Evolutionary conservation across 2,888 invertebrate genomes (phyloP).

Genomic region (Quadroppia sp.): DNA sequence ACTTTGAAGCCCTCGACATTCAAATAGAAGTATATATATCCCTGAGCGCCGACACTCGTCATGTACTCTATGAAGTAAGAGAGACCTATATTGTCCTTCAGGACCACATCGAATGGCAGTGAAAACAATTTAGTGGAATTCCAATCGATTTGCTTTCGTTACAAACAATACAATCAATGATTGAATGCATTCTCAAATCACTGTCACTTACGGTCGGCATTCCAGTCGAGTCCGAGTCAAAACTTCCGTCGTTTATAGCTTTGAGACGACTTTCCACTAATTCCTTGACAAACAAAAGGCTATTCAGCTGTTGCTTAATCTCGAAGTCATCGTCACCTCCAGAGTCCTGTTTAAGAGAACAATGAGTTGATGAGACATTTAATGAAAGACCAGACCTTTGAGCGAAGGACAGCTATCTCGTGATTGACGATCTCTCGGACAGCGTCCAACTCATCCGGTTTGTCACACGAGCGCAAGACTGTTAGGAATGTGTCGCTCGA

Average conservation of each 20-base stretch:
- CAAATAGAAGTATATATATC: conserved; percentile 70
- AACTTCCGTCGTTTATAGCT: conserved; percentile 56
- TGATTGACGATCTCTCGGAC: conserved; percentile 71
- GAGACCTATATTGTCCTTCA: conserved; percentile 71
- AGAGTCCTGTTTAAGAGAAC: conserved; percentile 61
- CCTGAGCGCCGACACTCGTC: conserved; percentile 64
- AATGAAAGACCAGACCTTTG: conserved; percentile 51
- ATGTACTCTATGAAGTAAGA: conserved; percentile 72
- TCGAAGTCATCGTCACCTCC: conserved; percentile 74
- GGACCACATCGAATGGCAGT: conserved; percentile 52
- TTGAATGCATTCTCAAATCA: neutral
- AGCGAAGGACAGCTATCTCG: conserved; percentile 69
- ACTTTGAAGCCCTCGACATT: conserved; percentile 65
- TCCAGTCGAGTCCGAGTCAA: conserved; percentile 52
- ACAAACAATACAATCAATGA: neutral
- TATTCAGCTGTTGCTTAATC: conserved; percentile 79
- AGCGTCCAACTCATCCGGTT: conserved; percentile 75
- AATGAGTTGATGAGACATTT: neutral
- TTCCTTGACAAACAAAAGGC: conserved; percentile 71
- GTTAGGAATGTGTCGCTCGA: conserved; percentile 72
- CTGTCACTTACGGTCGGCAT: conserved; percentile 47
- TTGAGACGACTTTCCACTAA: conserved; percentile 65
- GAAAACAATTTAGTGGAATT: conserved; percentile 47
- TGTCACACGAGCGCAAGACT: conserved; percentile 72
- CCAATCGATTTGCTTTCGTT: conserved; percentile 48